Evolutionary conservation across 2,797 vertebrate species (phyloP).

Genomic region (Galaxias olidus): DNA sequence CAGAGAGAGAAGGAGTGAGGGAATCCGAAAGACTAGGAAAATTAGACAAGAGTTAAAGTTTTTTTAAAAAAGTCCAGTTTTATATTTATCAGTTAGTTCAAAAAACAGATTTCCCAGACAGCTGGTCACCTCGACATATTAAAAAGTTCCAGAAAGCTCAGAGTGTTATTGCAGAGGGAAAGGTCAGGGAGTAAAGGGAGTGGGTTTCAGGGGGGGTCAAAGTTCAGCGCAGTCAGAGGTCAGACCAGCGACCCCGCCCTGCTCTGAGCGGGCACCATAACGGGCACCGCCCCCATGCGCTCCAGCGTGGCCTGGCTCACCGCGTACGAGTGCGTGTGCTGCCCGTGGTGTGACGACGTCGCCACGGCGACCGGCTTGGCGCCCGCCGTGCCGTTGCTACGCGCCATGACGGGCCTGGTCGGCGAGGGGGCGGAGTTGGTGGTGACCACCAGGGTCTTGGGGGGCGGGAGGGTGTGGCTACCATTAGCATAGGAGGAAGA

Average conservation of each 20-base stretch:
- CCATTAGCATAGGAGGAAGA: constrained; percentile 84
- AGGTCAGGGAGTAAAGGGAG: constrained; percentile 12
- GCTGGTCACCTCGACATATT: too few species aligned
- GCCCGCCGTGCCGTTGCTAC: constrained; percentile 87
- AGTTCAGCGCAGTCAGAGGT: constrained; percentile 8
- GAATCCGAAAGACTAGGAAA: constrained; percentile 51
- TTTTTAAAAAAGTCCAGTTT: constrained; percentile 57
- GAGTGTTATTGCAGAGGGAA: background rate
- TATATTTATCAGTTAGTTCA: background rate
- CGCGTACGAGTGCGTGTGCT: constrained; percentile 85
- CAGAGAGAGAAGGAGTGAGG: background rate
- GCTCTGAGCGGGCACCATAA: constrained; percentile 97
- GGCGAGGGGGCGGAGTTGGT: constrained; percentile 89
- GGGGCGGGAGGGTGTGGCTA: constrained; percentile 82
- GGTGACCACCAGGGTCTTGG: constrained; percentile 95
- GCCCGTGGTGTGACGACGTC: constrained; percentile 76
- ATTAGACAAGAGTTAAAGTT: constrained; percentile 48
- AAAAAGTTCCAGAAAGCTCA: too few species aligned
- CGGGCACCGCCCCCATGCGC: constrained; percentile 92
- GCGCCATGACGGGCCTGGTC: constrained; percentile 75
- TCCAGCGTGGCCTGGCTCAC: constrained; percentile 93
- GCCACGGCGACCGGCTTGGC: constrained; percentile 73
- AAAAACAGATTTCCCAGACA: too few species aligned
- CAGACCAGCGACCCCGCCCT: constrained; percentile 93
- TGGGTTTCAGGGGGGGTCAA: background rate